Evolutionary conservation across 1,140 invertebrate species (phyloP), one percentile per base, ranked within the genome.

Genomic region (Sinella curviseta): DNA sequence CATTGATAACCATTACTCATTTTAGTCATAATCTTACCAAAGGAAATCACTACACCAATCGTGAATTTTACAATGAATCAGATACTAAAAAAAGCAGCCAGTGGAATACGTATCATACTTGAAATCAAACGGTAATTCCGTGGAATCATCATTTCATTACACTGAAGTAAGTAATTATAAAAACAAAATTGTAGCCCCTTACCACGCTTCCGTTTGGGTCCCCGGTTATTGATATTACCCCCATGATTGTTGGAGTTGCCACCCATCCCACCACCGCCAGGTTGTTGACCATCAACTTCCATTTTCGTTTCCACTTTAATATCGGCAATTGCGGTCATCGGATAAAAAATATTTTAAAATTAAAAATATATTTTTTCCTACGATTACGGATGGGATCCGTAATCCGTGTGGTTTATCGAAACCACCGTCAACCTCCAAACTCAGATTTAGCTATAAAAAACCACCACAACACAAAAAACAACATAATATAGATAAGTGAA

Each of bases 41-140:
- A 48, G 8, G 39, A 48, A 26, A 67, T n/a, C 4, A 67, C 30
- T 67, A 8, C 4, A 26, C 54, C 57, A n/a, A 4, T 17, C 76
- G 76, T 57, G 54, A 28, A 39, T 67, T 48, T 75, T 36, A 39
- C 24, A 33, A 35, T 26, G 14, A n/a, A 81, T 78, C 77, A 75
- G 70, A 77, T 20, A n/a, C n/a, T n/a, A n/a, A 17, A 82, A 81
- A 76, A 79, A 79, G 80, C 83, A 73, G 77, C 74, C 77, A 48
- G 78, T 26, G 34, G 82, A 78, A 78, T 35, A 36, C 60, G 48
- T 80, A 76, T 82, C 81, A 82, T 48, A 80, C 14, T 48, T 48
- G 8, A 14, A 28, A 39, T 82, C 81, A 82, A 82, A 80, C 81
- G 81, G 81, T 82, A 82, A 82, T 82, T 82, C 81, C 81, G 70